Evolutionary conservation across 1,140 invertebrate genomes (phyloP), one percentile per base, ranked within the genome.

Genomic region (Neotoxoptera formosana): DNA sequence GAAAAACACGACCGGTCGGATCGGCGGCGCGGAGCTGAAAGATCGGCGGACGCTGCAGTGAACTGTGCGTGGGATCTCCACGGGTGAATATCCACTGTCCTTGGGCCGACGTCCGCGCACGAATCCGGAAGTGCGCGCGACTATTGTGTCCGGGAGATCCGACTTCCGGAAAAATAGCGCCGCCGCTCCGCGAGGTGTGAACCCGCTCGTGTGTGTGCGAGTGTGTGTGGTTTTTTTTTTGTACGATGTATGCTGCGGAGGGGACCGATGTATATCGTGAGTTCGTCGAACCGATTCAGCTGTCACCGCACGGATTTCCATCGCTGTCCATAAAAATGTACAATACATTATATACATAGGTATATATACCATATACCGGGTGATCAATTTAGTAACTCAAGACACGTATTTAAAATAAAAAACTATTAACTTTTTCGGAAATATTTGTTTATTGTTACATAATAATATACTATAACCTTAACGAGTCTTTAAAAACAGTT

Each of bases 141-240:
- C 88, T 41, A 60, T 90, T 41, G 88, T 60, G 88, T 25, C 34
- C 20, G 53, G 53, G 88, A 36, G 34, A 60, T 41, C 51, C 51
- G 88, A 60, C 88, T 90, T 90, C 88, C 88, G 88, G 88, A 3
- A 90, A 90, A 90, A 90, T 89, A 89, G 47, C 87, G 34, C 87
- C 87, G 36, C 51, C 17, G 48, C 34, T 20, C 21, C 88, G 60
- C 47, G n/a, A 89, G 34, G 88, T 90, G 88, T 56, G 88, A 60
- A 90, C 34, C 25, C 34, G 11, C 6, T 9, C 23, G 87, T 17
- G 84, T 87, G 45, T 86, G 41, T 86, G 36, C 51, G 25, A 34
- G 23, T 17, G 45, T 86, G 41, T 86, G 41, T 87, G 83, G 11
- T 14, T 36, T 41, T 86, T 14, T 36, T 41, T 86, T 30, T 86